Evolutionary conservation across 2,888 invertebrate genomes (phyloP).

Genomic region (Desoria tigrina): DNA sequence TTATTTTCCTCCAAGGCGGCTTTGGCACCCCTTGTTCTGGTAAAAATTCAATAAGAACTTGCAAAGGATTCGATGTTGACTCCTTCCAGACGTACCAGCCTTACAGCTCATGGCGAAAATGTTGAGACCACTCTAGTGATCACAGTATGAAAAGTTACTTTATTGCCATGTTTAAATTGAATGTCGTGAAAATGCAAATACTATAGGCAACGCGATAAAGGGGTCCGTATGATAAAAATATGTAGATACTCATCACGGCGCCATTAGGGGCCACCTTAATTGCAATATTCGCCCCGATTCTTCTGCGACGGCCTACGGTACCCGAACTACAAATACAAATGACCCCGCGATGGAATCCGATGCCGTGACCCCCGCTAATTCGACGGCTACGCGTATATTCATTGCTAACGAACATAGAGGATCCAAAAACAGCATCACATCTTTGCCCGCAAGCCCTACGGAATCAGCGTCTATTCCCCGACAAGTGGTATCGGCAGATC

Average conservation of each 20-base stretch:
- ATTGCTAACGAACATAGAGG: too few species aligned
- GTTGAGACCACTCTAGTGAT: slow-evolving; percentile 46
- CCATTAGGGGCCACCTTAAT: slow-evolving; percentile 47
- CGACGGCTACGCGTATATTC: too few species aligned
- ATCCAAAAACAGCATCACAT: too few species aligned
- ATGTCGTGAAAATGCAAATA: too few species aligned
- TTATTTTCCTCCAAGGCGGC: slow-evolving; percentile 32
- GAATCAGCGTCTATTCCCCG: too few species aligned
- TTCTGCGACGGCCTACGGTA: slow-evolving; percentile 19
- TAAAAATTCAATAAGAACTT: slow-evolving; percentile 27
- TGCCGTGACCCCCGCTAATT: too few species aligned
- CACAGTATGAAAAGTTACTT: too few species aligned
- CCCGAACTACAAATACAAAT: slow-evolving; percentile 26
- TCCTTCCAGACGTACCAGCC: background rate
- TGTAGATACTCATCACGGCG: slow-evolving; percentile 49
- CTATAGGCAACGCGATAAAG: too few species aligned
- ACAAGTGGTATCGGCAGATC: too few species aligned
- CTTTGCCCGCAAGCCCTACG: too few species aligned
- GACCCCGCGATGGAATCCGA: slow-evolving; percentile 14
- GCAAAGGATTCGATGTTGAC: background rate
- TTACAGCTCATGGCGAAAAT: slow-evolving; percentile 14
- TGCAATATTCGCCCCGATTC: slow-evolving; percentile 31
- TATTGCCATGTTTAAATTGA: too few species aligned
- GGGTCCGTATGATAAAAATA: too few species aligned
- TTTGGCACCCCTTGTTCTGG: slow-evolving; percentile 46